phyloP scores from a whole-genome alignment of 2,113 vertebrate genomes.

The Hiodon tergisus region DNA sequence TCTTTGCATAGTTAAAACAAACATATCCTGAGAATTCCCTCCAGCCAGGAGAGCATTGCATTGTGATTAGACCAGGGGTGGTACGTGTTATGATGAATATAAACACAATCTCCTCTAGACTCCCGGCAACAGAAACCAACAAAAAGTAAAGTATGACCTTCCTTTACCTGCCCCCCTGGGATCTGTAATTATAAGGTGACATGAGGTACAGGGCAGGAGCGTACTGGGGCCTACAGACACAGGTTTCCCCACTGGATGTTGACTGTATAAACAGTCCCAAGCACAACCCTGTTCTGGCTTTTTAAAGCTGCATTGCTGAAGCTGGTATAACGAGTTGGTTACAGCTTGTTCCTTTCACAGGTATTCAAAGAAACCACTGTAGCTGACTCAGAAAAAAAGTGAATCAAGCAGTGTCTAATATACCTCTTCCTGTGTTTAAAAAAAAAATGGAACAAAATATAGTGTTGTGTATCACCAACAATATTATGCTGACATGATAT shows the following conservation, averaged over 20 bases:
- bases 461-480: conserved; percentile 43
- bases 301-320: conserved; percentile 38
- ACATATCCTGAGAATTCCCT: no score
- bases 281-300: conserved; percentile 30
- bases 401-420: conserved; percentile 45
- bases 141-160: conserved; percentile 34
- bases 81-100: conserved; percentile 9
- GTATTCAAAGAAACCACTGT: conserved; percentile 45
- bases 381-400: conserved; percentile 40
- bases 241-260: conserved; percentile 43
- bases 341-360: conserved; percentile 38
- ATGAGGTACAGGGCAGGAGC: conserved; percentile 24
- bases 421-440: conserved; percentile 49
- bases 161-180: conserved; percentile 32
- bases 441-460: conserved; percentile 44
- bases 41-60: background rate
- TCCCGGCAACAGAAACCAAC: conserved; percentile 8
- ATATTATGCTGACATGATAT: conserved; percentile 49
- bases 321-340: conserved; percentile 32
- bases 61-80: conserved; percentile 16
- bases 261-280: conserved; percentile 45
- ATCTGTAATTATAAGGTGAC: conserved; percentile 44
- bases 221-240: conserved; percentile 33
- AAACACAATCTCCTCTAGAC: conserved; percentile 25
- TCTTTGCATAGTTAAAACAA: no score